Percentiles rank a stretch among this genome's conserved stretches.
phyloP scores from a whole-genome alignment of 1,140 invertebrate genomes.

The Chymomyza costata region DNA sequence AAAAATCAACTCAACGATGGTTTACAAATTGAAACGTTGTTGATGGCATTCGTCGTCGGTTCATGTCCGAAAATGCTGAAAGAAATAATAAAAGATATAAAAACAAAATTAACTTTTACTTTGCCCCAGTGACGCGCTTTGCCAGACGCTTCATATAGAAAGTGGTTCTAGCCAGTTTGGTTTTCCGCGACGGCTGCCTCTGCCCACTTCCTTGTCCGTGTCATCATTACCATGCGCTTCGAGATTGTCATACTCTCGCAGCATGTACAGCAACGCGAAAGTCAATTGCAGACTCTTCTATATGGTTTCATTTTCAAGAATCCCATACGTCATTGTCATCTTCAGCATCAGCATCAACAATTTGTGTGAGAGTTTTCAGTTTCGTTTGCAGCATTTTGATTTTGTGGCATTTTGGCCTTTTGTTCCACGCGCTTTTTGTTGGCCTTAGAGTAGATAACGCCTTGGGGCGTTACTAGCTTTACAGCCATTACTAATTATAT shows the following conservation, averaged over 20 bases:
- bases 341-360: slow-evolving; percentile 28
- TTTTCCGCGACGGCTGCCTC: slow-evolving; percentile 14
- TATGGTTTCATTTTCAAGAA: slow-evolving; percentile 48
- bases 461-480: slow-evolving; percentile 45
- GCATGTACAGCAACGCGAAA: no score
- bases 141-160: slow-evolving; percentile 36
- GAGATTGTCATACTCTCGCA: slow-evolving; percentile 49
- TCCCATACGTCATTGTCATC: slow-evolving; percentile 54
- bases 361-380: slow-evolving; percentile 49
- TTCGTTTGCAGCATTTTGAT: slow-evolving; percentile 34
- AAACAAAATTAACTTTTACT: slow-evolving; percentile 50
- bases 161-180: slow-evolving; percentile 52
- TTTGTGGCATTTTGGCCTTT: slow-evolving; percentile 17
- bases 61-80: slow-evolving; percentile 3
- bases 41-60: slow-evolving; percentile 5
- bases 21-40: slow-evolving; percentile 27
- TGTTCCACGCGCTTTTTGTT: slow-evolving; percentile 7
- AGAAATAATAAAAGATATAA: slow-evolving; percentile 4
- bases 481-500: slow-evolving; percentile 56
- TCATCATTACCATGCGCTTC: slow-evolving; percentile 28
- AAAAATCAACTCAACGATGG: background rate
- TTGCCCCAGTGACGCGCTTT: slow-evolving; percentile 19
- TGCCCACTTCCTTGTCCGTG: slow-evolving; percentile 16
- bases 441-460: slow-evolving; percentile 38
- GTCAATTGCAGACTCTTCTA: slow-evolving; percentile 36